These are phyloP conservation scores for Drosophila pectinifera DNA, from an alignment of 1,140 invertebrate genomes.

Conservation along the genomic window DNA sequence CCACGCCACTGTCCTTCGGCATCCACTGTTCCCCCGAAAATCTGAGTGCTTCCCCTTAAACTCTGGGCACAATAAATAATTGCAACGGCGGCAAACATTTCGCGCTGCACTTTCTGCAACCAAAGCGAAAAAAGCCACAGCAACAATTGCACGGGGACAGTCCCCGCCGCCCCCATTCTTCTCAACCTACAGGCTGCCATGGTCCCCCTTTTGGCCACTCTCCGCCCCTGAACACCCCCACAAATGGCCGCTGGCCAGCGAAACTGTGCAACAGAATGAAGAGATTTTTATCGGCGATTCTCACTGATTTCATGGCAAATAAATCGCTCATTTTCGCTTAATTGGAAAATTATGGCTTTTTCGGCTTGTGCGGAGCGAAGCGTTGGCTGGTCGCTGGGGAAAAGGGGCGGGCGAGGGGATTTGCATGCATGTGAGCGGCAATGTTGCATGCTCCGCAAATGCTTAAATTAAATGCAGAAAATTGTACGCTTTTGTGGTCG, in stretches of 20 bases:
- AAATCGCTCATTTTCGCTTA: constrained; percentile 85
- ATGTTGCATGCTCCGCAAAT: constrained; percentile 42
- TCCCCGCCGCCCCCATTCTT: neutral
- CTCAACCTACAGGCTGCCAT: constrained; percentile 14
- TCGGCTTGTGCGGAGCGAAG: constrained; percentile 51
- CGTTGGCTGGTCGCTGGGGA: constrained; percentile 12
- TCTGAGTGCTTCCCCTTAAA: constrained; percentile 11
- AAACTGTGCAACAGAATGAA: constrained; percentile 77
- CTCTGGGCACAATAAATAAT: constrained; percentile 77
- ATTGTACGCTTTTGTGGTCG: constrained; percentile 26
- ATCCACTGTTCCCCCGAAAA: constrained; percentile 19
- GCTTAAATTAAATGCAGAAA: constrained; percentile 43
- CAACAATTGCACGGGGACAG: constrained; percentile 38
- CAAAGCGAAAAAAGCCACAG: constrained; percentile 71
- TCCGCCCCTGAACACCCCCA: neutral
- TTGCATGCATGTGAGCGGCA: constrained; percentile 48
- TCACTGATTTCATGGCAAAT: constrained; percentile 85
- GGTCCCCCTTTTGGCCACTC: constrained; percentile 15
- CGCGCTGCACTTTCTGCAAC: constrained; percentile 79
- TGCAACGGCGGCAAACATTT: constrained; percentile 78
- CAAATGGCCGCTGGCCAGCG: constrained; percentile 43
- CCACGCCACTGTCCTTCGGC: neutral
- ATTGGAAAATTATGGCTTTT: constrained; percentile 85
- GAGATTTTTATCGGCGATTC: constrained; percentile 85
- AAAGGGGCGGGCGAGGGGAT: constrained; percentile 3